Evolutionary conservation across 1,140 invertebrate species (phyloP), one percentile per base, ranked within the genome.

Genomic region (Archivesica marissinica): DNA sequence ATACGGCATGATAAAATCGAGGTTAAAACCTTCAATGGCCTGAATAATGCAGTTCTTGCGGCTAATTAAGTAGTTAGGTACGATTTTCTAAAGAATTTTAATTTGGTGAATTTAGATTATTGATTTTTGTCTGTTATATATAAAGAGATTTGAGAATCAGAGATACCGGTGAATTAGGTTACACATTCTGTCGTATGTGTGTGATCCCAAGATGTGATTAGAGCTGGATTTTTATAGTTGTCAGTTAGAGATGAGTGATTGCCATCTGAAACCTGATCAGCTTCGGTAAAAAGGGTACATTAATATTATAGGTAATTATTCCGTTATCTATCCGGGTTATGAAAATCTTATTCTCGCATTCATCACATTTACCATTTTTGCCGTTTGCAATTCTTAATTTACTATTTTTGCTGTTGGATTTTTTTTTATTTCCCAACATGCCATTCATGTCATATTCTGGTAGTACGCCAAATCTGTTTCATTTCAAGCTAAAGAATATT

Each of bases 61-160:
- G n/a, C 25, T 64, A 64, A 64, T 64, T 28, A 64, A 64, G 38
- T 64, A 64, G 59, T 35, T 15, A 64, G 59, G 59, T 64, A 64
- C 11, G 59, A 33, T 35, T 64, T 64, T 35, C 28, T 28, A 64
- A 64, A 35, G 30, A 64, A 35, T 64, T 64, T 64, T 35, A 64
- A 35, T 64, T 64, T 64, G 33, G 50, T 35, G n/a, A 64, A 64
- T 15, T 15, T 35, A 25, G 59, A 64, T 64, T 64, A 64, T 64
- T 64, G 59, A 64, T 64, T 64, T 64, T 30, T 64, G 59, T 64
- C 59, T 64, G n/a, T 64, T 64, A 35, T 64, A 13, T 15, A 35
- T 35, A 64, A 64, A 35, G 20, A 70, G 41, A 47, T 70, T 70
- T 70, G 38, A 30, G 25, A 70, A 44, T 70, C n/a, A 7, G 23